Base-by-base conservation (phyloP, 2,113 vertebrate species). In the Rhadina sibilatrix region DNA sequence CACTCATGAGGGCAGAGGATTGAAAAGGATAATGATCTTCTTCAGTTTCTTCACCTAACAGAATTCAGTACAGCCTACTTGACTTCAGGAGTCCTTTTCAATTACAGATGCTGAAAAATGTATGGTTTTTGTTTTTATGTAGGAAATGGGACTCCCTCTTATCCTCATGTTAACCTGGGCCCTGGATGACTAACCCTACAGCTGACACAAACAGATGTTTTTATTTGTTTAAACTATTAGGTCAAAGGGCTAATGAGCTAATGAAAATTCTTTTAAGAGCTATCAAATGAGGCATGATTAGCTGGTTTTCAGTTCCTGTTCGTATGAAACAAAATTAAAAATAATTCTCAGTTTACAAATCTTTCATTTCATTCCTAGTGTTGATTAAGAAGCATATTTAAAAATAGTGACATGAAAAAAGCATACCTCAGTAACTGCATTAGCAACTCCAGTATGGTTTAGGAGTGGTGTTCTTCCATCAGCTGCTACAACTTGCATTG, bases 161-260 rank as follows among this genome's bases (percentile, higher is more conserved):
- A 94, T 54, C 50, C 68, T 61, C 2, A 4, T 53, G 42, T 91
- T 91, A 95, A 83, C 53, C 35, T 50, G 70, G 65, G 66, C 40
- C 50, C 82, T 87, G 59, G 42, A 84, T 86, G 60, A 85, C 90
- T 90, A 90, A 90, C 38, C 27, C 60, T 77, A 60, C 22, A 84
- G 87, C 87, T 83, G 75, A 95, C 82, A 91, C 50, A 83, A 83
- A 91, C 87, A 95, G 75, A 90, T 94, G 93, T 83, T 93, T 91
- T 77, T 93, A 96, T 97, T 96, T 94, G 94, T 94, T 96, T 97
- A 93, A 86, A 93, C 91, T 95, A 87, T 93, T 93, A 94, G 96
- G 92, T 93, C 94, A 95, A 96, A 89, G 97, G 94, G 95, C 96
- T 97, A 97, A 97, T 93, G 95, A 97, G 95, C 76, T 93, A 94